Conservation (phyloP, 2,888 invertebrate species). For the Lamellibrachia satsuma region DNA sequence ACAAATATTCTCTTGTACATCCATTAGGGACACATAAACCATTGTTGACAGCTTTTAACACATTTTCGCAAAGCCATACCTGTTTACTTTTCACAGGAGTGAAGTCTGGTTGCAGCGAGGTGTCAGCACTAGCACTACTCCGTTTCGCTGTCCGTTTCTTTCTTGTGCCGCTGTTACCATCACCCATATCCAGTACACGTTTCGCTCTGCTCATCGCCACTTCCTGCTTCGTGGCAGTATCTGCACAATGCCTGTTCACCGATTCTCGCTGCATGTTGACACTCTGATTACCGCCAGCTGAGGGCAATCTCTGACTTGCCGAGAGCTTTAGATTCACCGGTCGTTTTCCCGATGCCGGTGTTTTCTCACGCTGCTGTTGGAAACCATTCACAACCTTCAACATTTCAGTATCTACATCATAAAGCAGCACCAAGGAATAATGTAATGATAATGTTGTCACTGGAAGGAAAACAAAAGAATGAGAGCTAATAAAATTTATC, state of each 20-base stretch:
- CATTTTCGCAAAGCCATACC: neutral
- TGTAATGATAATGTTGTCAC: neutral
- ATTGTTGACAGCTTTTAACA: neutral
- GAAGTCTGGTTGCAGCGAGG: neutral
- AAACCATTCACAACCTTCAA: neutral
- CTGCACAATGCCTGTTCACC: neutral
- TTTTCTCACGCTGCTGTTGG: neutral
- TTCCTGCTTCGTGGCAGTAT: neutral
- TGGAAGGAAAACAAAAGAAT: no score
- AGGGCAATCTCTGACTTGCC: neutral
- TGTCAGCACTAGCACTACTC: neutral
- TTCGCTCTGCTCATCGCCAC: neutral
- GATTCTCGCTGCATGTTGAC: neutral
- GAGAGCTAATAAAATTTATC: no score
- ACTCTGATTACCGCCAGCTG: neutral
- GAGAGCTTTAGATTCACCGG: slow-evolving; percentile 4
- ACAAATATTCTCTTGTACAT: no score
- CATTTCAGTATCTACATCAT: neutral
- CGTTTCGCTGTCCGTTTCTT: neutral
- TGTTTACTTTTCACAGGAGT: neutral
- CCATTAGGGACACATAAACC: no score
- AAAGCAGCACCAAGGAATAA: neutral
- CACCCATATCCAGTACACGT: neutral
- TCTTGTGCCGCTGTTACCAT: neutral
- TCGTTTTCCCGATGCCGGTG: neutral